A percentile compares a stretch with the other conserved stretches of the same genome.
These are phyloP conservation scores for Piprites chloris DNA, from an alignment of 2,113 vertebrate genomes.

Conservation along the genomic window DNA sequence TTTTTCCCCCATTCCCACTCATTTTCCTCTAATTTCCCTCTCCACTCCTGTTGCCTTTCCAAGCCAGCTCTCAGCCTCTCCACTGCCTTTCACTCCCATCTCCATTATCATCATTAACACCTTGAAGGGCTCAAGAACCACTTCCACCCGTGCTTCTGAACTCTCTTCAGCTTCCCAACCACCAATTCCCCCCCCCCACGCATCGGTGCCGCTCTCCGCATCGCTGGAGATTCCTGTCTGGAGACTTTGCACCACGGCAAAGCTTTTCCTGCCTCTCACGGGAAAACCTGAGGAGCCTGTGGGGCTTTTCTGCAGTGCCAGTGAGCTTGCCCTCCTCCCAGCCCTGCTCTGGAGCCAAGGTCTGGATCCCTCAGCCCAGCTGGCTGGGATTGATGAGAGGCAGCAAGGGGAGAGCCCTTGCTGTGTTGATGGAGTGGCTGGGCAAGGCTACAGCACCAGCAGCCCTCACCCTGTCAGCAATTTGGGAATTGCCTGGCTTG, in stretches of 20 bases:
- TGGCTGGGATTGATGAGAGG: background rate
- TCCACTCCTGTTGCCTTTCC: background rate
- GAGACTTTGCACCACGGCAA: background rate
- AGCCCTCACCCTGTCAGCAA: background rate
- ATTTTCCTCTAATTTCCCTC: background rate
- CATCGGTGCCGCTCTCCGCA: background rate
- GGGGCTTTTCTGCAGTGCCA: background rate
- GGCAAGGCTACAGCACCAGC: background rate
- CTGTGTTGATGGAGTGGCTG: background rate
- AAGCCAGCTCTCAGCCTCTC: background rate
- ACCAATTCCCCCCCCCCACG: background rate
- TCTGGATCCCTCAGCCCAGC: background rate
- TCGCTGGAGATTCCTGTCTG: background rate
- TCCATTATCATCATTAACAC: background rate
- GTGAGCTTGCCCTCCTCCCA: background rate
- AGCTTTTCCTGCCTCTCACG: background rate
- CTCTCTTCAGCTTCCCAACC: background rate
- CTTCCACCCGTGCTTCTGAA: background rate
- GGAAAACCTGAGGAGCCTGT: background rate
- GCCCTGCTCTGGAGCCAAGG: background rate
- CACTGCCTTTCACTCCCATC: background rate
- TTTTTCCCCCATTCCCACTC: accelerated
- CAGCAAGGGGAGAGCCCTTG: background rate
- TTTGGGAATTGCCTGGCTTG: background rate
- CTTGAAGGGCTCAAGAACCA: background rate